Conservation (phyloP, 2,113 vertebrate genomes). For the Sinocyclocheilus anshuiensis region DNA sequence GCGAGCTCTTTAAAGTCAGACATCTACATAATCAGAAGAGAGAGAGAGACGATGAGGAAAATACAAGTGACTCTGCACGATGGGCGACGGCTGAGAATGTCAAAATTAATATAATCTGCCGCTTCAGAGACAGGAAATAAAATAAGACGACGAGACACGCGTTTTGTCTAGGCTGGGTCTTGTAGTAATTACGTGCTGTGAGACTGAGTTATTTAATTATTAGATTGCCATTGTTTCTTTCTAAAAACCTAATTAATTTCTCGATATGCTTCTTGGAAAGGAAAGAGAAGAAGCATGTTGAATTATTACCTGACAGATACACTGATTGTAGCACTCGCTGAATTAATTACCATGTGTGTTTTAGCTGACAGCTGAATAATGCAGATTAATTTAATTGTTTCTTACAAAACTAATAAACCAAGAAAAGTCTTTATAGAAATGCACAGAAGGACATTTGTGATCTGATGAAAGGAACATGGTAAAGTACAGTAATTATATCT, state of each 20-base stretch:
- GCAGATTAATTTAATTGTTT: constrained; percentile 28
- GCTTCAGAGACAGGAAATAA: constrained; percentile 44
- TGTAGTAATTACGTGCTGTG: constrained; percentile 61
- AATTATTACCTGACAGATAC: constrained; percentile 37
- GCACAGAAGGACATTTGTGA: background rate
- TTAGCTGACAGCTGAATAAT: constrained; percentile 42
- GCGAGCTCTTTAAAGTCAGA: constrained; percentile 57
- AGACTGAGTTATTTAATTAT: constrained; percentile 60
- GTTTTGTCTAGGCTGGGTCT: constrained; percentile 32
- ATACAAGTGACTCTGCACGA: constrained; percentile 48
- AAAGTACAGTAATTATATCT: background rate
- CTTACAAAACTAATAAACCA: constrained; percentile 36
- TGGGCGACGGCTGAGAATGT: constrained; percentile 60
- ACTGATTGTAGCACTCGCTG: constrained; percentile 1
- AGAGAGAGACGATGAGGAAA: constrained; percentile 47
- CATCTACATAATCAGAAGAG: constrained; percentile 54
- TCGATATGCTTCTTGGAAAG: constrained; percentile 52
- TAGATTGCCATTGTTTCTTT: constrained; percentile 54
- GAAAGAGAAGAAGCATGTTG: constrained; percentile 46
- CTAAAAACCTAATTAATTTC: constrained; percentile 54
- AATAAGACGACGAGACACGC: constrained; percentile 43
- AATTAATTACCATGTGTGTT: constrained; percentile 42
- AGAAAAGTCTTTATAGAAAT: constrained; percentile 1
- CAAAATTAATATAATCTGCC: constrained; percentile 64
- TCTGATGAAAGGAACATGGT: background rate